A percentile compares a stretch with the other conserved stretches of the same genome.
Conservation (phyloP, 2,113 vertebrate genomes). For the Pseudopodoces humilis region DNA sequence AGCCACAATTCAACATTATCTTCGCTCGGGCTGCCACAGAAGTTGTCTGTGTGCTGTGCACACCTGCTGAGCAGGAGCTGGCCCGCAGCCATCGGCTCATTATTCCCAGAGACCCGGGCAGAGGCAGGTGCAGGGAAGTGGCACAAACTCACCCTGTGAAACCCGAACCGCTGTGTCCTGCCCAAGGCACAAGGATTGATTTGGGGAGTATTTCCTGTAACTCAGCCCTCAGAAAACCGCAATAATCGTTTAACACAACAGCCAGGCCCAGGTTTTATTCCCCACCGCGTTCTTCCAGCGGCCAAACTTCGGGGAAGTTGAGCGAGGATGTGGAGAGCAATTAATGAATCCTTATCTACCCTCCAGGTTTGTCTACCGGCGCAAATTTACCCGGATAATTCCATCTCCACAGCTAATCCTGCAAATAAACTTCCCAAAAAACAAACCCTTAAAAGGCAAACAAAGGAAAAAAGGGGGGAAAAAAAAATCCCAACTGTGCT, state of each 20-base stretch:
- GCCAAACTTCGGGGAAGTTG: background rate
- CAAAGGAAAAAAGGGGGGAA: background rate
- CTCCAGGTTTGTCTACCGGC: background rate
- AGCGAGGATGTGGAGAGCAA: background rate
- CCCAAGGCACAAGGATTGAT: background rate
- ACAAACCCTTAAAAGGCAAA: background rate
- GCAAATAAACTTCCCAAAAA: background rate
- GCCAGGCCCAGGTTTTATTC: accelerated
- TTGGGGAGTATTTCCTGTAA: accelerated
- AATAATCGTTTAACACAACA: accelerated
- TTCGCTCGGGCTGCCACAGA: background rate
- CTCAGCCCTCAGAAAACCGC: accelerated
- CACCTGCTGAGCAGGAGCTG: background rate
- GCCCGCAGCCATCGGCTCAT: background rate
- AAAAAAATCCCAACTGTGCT: background rate
- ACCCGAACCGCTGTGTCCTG: accelerated
- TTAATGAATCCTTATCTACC: background rate
- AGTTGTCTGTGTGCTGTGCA: background rate
- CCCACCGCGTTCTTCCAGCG: accelerated
- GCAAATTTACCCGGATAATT: background rate
- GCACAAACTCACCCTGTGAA: accelerated
- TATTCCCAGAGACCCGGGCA: background rate
- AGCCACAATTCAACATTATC: background rate
- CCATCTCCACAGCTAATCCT: background rate
- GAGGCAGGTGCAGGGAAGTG: accelerated